Base-by-base conservation (phyloP, 2,113 vertebrate genomes). In the Muntiacus reevesi region DNA sequence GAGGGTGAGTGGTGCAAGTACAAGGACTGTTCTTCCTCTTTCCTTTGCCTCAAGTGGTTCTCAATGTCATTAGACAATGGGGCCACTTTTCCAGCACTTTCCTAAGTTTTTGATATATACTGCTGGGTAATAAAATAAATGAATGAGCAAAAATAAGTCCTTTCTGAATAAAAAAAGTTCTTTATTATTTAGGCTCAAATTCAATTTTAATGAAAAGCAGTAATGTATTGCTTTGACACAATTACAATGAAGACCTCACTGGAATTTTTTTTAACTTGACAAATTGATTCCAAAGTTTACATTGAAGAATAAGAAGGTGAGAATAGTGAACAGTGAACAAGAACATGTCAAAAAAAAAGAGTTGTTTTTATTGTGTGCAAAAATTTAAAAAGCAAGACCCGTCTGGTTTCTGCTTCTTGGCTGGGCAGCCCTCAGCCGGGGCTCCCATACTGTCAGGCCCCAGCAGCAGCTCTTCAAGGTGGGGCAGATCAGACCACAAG, bases 141-240 rank as follows among this genome's bases (percentile, higher is more conserved):
- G 15, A 89, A 85, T 88, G 28, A 76, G 55, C 17, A 40, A 85
- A 64, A 67, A 89, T 54, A 93, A 7, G 45, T 76, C 36, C 52
- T 82, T 84, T 79, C 83, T 87, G 30, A 83, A 71, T 54, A 64
- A 83, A 83, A 83, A 54, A 36, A 55, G 27, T 71, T 86, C 81
- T 95, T 90, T 85, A 91, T 76, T 92, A 87, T 82, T 90, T 87
- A 78, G 64, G 28, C 7, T 95, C 71, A 62, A 93, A 91, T 87
- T 96, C 33, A 78, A 33, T 71, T 93, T 91, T 97, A 96, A 94
- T 83, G 45, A 95, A 89, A 89, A 90, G 74, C 33, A 92, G 36
- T 78, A 74, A 62, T 45, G 43, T 55, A 87, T 52, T 78, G 67
- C 7, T 76, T 96, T 96, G 40, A 82, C n/a, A 93, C 25, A 95